Evolutionary conservation across 2,888 invertebrate genomes (phyloP), one percentile per base, ranked within the genome.

Genomic region (Anagyrus pseudococci): DNA sequence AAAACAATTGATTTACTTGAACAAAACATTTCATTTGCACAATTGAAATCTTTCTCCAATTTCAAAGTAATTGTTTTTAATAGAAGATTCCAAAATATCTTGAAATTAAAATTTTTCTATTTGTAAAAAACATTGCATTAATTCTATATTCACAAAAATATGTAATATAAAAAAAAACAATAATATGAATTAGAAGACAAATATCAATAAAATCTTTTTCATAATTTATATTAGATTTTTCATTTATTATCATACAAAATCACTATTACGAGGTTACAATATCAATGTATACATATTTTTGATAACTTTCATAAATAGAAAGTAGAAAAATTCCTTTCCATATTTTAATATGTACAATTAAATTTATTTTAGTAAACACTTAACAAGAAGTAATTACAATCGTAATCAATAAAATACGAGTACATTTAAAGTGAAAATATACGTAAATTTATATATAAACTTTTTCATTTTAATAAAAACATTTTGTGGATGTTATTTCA

Each of bases 291-390:
- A n/a, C n/a, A n/a, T n/a, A n/a, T n/a, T n/a, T n/a, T n/a, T n/a
- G n/a, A n/a, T n/a, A n/a, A n/a, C n/a, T n/a, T n/a, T n/a, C n/a
- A 46, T 65, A 20, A 60, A 58, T 60, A 19, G 25, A 65, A 64
- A 59, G 56, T 64, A 64, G 41, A 60, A 56, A 56, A 55, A n/a
- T 47, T 50, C 10, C n/a, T 33, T 57, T 61, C 22, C 22, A 46
- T 26, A 37, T 26, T 58, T 49, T 33, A 52, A 53, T 66, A 56
- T 66, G 43, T 66, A 62, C 62, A 66, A 62, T 66, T 29, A 54
- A 60, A 62, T 61, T 54, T 50, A 56, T 20, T 50, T 48, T 55
- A 61, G 37, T 47, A 56, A 52, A 56, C 20, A 60, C 44, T 29
- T 33, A 57, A 50, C n/a, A 61, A 55, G 23, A 25, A 61, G 58